Evolutionary conservation across 2,797 vertebrate genomes (phyloP).

Genomic region (Oceanodroma leucorhoa): DNA sequence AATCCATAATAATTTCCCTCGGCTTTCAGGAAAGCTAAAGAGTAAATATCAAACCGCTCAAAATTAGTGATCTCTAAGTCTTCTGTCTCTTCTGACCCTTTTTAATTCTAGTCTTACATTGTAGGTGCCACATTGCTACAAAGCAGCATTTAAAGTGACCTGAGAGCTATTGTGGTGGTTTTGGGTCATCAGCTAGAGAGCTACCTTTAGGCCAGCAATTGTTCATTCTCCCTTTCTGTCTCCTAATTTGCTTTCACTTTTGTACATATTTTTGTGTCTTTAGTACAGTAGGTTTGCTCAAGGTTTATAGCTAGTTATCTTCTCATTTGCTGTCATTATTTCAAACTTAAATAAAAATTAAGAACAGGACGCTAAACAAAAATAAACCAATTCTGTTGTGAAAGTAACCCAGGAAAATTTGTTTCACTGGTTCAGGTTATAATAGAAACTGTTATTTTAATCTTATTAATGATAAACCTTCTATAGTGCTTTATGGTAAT

Average conservation of each 20-base stretch:
- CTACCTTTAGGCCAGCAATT: constrained; percentile 65
- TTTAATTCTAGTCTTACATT: constrained; percentile 66
- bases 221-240: constrained; percentile 31
- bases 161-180: constrained; percentile 60
- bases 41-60: constrained; percentile 76
- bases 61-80: constrained; percentile 73
- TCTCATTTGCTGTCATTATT: constrained; percentile 1
- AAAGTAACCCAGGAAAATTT: constrained; percentile 44
- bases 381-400: not conserved
- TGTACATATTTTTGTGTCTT: constrained; percentile 29
- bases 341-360: not conserved
- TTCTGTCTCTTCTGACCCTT: constrained; percentile 68
- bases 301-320: not conserved
- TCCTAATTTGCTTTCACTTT: constrained; percentile 52
- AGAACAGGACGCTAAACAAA: not conserved
- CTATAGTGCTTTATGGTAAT: not conserved
- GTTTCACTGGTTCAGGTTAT: not conserved
- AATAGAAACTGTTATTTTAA: constrained; percentile 12
- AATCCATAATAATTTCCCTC: constrained; percentile 80
- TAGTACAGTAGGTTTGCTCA: constrained; percentile 25
- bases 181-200: constrained; percentile 63
- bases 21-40: constrained; percentile 72
- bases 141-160: constrained; percentile 75
- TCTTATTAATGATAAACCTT: constrained; percentile 21
- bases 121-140: constrained; percentile 70